Evolutionary conservation across 2,113 vertebrate species (phyloP).

Genomic region (Speoplatyrhinus poulsoni): DNA sequence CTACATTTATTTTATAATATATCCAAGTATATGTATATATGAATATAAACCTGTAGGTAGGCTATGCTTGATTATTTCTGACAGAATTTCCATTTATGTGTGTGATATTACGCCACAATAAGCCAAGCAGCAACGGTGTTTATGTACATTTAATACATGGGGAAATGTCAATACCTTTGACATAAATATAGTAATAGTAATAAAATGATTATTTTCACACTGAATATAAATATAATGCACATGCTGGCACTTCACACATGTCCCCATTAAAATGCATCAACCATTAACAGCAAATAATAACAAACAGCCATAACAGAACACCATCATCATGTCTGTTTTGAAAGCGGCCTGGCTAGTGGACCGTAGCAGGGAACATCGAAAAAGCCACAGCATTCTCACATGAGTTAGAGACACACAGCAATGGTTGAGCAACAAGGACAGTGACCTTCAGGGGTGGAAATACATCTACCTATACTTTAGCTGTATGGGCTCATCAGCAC

Average conservation of each 20-base stretch:
- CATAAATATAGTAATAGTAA: too few relatives aligned
- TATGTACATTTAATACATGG: too few relatives aligned
- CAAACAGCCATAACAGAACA: slow-evolving; percentile 63
- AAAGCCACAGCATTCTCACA: slow-evolving; percentile 40
- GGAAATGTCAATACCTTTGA: too few relatives aligned
- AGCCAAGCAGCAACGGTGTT: too few relatives aligned
- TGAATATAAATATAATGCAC: neutral
- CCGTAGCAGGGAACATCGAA: slow-evolving; percentile 49
- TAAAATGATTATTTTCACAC: neutral
- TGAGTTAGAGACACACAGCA: slow-evolving; percentile 27
- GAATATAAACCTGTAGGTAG: too few relatives aligned
- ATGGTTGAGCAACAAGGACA: slow-evolving; percentile 54
- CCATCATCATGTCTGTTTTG: slow-evolving; percentile 57
- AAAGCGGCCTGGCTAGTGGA: slow-evolving; percentile 61
- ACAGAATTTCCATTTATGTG: too few relatives aligned
- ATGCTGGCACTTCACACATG: slow-evolving; percentile 45
- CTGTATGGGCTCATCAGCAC: neutral
- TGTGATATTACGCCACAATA: too few relatives aligned
- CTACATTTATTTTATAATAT: too few relatives aligned
- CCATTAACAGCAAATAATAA: slow-evolving; percentile 81
- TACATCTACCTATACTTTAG: neutral
- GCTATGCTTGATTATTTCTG: too few relatives aligned
- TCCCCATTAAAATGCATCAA: slow-evolving; percentile 66
- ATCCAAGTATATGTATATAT: too few relatives aligned
- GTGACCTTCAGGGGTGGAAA: slow-evolving; percentile 19